Conservation (phyloP, 2,888 invertebrate genomes). For the Andrena praecox region DNA sequence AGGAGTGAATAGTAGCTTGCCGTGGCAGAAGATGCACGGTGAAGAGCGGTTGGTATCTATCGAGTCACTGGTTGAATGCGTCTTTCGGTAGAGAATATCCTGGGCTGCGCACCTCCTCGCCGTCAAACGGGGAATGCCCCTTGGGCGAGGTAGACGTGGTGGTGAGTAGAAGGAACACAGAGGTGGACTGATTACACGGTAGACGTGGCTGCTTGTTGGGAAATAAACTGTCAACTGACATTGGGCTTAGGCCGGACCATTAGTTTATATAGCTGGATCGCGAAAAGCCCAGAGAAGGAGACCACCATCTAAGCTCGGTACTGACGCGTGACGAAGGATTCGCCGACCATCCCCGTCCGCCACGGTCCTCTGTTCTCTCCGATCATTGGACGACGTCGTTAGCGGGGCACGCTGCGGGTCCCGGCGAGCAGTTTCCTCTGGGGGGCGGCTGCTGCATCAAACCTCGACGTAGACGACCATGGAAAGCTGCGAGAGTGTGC, state of each 20-base stretch:
- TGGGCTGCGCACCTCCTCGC: neutral
- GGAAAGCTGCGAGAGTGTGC: slow-evolving; percentile 9
- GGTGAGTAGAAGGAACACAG: neutral
- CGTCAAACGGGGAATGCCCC: neutral
- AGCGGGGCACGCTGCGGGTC: neutral
- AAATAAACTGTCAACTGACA: slow-evolving; percentile 79
- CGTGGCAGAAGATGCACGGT: neutral
- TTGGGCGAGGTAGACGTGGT: neutral
- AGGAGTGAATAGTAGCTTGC: neutral
- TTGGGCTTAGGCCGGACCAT: slow-evolving; percentile 70
- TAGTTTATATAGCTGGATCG: slow-evolving; percentile 79
- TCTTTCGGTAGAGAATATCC: neutral
- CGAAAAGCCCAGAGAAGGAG: slow-evolving; percentile 76
- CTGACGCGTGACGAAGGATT: slow-evolving; percentile 83
- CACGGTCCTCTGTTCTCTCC: slow-evolving; percentile 64
- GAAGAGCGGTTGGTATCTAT: neutral
- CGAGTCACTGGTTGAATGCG: neutral
- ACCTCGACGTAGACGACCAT: slow-evolving; percentile 18
- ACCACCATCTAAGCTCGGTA: slow-evolving; percentile 80
- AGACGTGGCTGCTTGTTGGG: slow-evolving; percentile 49
- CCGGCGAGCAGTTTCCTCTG: slow-evolving; percentile 9
- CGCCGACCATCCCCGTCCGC: slow-evolving; percentile 72
- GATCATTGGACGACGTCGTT: slow-evolving; percentile 67
- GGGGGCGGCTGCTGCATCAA: slow-evolving; percentile 17
- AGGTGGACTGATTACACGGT: neutral